Evolutionary conservation across 2,888 invertebrate species (phyloP).

Genomic region (Lasius platythorax): DNA sequence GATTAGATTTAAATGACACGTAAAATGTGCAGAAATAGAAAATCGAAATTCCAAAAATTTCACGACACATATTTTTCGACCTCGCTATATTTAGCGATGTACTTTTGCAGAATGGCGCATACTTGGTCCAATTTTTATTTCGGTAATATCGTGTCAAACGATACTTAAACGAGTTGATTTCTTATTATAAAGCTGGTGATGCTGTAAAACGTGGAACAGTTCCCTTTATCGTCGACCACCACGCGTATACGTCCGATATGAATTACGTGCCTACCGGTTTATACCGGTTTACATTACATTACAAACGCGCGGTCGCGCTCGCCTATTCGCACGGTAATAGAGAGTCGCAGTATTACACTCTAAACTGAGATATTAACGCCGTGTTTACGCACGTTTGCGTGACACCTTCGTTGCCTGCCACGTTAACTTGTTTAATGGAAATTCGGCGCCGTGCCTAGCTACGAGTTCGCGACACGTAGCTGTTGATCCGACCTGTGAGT

Average conservation of each 20-base stretch:
- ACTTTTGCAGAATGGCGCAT: background rate
- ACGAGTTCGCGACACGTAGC: slow-evolving; percentile 18
- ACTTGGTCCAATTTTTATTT: slow-evolving; percentile 20
- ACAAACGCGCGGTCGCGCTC: slow-evolving; percentile 43
- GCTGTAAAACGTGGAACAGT: slow-evolving; percentile 47
- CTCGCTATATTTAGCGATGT: background rate
- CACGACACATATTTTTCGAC: background rate
- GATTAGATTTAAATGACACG: background rate
- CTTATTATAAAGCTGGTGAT: slow-evolving; percentile 32
- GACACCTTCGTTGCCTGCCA: slow-evolving; percentile 45
- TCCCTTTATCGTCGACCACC: slow-evolving; percentile 46
- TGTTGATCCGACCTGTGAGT: background rate
- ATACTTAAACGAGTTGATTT: slow-evolving; percentile 25
- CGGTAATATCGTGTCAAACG: background rate
- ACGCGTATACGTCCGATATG: slow-evolving; percentile 27
- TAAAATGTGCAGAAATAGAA: background rate
- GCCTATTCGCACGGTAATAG: slow-evolving; percentile 65
- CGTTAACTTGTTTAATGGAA: slow-evolving; percentile 68
- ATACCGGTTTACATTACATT: slow-evolving; percentile 18
- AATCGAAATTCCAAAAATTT: background rate
- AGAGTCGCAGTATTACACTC: slow-evolving; percentile 53
- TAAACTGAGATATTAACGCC: slow-evolving; percentile 72
- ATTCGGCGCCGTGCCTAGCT: slow-evolving; percentile 49
- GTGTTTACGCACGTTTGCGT: slow-evolving; percentile 63
- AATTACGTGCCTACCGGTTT: slow-evolving; percentile 49